Evolutionary conservation across 2,888 invertebrate genomes (phyloP), one percentile per base, ranked within the genome.

Genomic region (Scaptomyza tumidula): DNA sequence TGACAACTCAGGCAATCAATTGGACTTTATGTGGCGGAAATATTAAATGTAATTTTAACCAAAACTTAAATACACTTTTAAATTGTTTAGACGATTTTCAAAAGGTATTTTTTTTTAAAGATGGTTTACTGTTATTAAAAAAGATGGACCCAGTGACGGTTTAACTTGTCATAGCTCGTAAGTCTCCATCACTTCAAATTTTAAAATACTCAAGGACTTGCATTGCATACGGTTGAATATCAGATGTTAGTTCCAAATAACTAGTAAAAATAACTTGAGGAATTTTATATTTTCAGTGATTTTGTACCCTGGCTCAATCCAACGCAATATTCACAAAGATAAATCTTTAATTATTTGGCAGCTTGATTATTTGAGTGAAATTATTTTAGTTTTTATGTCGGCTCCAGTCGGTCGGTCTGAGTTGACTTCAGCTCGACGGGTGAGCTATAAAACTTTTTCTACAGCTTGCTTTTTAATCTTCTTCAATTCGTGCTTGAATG

Each of bases 1-100:
- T 67, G 73, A 63, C 69, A 86, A 70, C 63, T 84, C 87, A 81
- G 87, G 85, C 86, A 78, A 59, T 62, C 50, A 73, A 57, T 62
- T 57, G 31, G 13, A 44, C 19, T 35, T 60, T 56, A 53, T 5
- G 11, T 5, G 31, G 0, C 11, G 9, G 6, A 29, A 3, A 33
- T 11, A 14, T n/a, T 49, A 6, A 24, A 13, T 6, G 2, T 10
- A 27, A 41, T 53, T 33, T n/a, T 13, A 29, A 29, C 5, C 46
- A 29, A 35, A 10, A 10, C 7, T 10, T 31, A 10, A 35, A 29
- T 64, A 46, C 53, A 24, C 24, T 24, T 24, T 24, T 3, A 24
- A 24, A 24, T 3, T 24, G 24, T 24, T 3, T 3, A 24, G 24
- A 24, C 3, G 24, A 24, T 24, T 24, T 24, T 24, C 3, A 2